phyloP scores from a whole-genome alignment of 2,888 invertebrate genomes.

The Lasioglossum lativentre region DNA sequence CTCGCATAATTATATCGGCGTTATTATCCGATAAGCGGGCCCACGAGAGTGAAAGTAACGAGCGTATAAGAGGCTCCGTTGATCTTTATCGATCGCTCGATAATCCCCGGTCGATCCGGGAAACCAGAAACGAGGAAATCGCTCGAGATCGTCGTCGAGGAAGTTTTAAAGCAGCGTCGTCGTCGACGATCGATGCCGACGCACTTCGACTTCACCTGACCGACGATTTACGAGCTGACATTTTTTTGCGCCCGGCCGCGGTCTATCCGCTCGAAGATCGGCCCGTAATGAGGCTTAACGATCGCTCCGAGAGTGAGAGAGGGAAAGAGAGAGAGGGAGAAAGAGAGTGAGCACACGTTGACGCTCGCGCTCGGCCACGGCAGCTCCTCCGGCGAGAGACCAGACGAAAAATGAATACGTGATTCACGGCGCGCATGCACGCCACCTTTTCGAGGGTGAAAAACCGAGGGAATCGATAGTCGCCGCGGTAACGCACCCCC shows the following conservation, averaged over 20 bases:
- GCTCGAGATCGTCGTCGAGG: background rate
- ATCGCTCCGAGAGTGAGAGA: constrained; percentile 66
- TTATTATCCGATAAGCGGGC: background rate
- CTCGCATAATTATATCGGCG: constrained; percentile 25
- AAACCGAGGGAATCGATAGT: constrained; percentile 60
- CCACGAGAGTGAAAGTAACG: constrained; percentile 14
- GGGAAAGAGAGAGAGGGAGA: too few relatives aligned
- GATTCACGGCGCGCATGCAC: constrained; percentile 77
- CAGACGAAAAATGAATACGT: constrained; percentile 77
- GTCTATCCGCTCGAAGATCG: constrained; percentile 74
- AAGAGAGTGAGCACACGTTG: constrained; percentile 64
- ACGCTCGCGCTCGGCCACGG: constrained; percentile 73
- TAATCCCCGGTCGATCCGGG: background rate
- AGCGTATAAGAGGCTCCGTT: background rate
- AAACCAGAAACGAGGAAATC: constrained; percentile 20
- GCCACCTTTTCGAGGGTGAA: constrained; percentile 65
- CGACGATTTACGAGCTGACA: constrained; percentile 71
- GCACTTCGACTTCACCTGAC: constrained; percentile 52
- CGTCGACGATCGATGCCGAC: constrained; percentile 51
- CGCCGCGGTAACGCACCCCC: constrained; percentile 23
- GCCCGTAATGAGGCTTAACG: constrained; percentile 78
- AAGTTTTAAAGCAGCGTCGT: constrained; percentile 3
- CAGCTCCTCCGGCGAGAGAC: constrained; percentile 57
- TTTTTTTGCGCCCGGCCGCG: constrained; percentile 35
- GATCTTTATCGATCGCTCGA: constrained; percentile 31